phyloP scores from a whole-genome alignment of 1,140 invertebrate genomes.

The Ctenoplectra terminalis region DNA sequence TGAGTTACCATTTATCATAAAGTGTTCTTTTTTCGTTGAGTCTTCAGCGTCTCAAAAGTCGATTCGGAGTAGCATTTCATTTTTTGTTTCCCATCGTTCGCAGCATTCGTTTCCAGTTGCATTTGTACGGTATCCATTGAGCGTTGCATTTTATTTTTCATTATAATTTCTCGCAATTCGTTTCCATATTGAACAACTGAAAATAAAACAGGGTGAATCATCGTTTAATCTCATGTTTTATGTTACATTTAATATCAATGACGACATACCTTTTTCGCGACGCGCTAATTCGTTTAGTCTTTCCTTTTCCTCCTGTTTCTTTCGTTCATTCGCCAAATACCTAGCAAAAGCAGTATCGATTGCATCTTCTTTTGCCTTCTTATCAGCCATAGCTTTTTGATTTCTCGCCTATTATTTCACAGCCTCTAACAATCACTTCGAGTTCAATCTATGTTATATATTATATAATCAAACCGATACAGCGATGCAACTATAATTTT shows the following conservation, averaged over 20 bases:
- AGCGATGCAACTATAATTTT: neutral
- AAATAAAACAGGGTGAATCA: neutral
- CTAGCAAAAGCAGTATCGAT: conserved; percentile 18
- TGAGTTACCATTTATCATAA: neutral
- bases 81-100: neutral
- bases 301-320: neutral
- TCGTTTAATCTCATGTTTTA: neutral
- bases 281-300: neutral
- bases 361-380: conserved; percentile 18
- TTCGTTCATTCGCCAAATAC: conserved; percentile 22
- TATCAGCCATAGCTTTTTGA: neutral
- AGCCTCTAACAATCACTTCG: neutral
- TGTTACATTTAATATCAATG: neutral
- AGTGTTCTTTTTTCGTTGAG: neutral
- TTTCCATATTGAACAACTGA: conserved; percentile 14
- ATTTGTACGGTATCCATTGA: neutral
- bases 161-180: conserved; percentile 19
- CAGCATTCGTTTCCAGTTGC: no score
- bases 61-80: neutral
- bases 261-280: neutral
- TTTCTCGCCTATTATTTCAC: conserved; percentile 11
- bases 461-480: neutral
- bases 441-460: neutral
- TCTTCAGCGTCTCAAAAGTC: neutral
- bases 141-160: neutral